Percentiles rank a stretch among this genome's conserved stretches.
These are phyloP conservation scores for Sympetrum striolatum DNA, from an alignment of 2,888 invertebrate genomes.

Conservation along the genomic window DNA sequence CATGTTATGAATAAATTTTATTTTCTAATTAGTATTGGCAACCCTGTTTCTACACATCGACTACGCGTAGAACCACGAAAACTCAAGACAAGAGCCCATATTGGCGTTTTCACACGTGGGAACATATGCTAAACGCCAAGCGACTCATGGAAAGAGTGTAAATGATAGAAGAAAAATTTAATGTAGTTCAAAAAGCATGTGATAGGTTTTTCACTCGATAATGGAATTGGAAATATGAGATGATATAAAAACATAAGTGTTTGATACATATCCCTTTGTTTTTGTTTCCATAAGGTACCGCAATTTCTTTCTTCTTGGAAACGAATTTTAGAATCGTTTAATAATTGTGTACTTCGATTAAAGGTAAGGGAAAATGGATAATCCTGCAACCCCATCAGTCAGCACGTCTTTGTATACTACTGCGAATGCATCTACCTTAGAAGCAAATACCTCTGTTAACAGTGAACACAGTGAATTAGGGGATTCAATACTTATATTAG, in stretches of 20 bases:
- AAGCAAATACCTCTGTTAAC: not conserved
- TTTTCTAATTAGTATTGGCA: too few species aligned
- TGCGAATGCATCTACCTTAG: not conserved
- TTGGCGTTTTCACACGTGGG: not conserved
- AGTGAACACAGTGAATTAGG: not conserved
- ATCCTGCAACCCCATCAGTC: conserved; percentile 17
- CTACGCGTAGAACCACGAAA: too few species aligned
- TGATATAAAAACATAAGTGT: not conserved
- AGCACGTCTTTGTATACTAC: conserved; percentile 8
- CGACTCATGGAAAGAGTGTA: not conserved
- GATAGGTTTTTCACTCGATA: not conserved
- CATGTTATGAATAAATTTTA: too few species aligned
- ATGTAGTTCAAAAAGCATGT: not conserved
- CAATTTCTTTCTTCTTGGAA: not conserved
- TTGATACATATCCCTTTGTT: not conserved
- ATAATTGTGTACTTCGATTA: not conserved
- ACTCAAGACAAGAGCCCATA: not conserved
- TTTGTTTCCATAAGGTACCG: not conserved
- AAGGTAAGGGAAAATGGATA: not conserved
- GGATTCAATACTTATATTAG: conserved; percentile 14
- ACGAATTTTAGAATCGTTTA: not conserved
- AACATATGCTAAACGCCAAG: not conserved
- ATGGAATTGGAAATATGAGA: not conserved
- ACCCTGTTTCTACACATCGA: too few species aligned
- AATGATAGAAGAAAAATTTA: not conserved